A percentile compares a stretch with the other conserved stretches of the same genome.
Conservation (phyloP, 2,113 vertebrate genomes). For the Rattus norvegicus region GRCr8 NC_086031.1:8863501-8864000, state of each 20-base stretch:
- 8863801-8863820: not conserved
- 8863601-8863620: too few species aligned
- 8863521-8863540: too few species aligned
- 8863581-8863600: too few species aligned
- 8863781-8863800: not conserved
- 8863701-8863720: not conserved
- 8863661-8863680: too few species aligned
- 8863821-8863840: not conserved
- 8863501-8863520: too few species aligned
- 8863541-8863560: too few species aligned
- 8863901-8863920: not conserved
- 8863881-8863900: not conserved
- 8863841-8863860: not conserved
- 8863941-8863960: not conserved
- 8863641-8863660: too few species aligned
- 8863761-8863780: not conserved
- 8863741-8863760: not conserved
- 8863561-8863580: too few species aligned
- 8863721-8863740: not conserved
- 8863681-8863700: too few species aligned
- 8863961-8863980: not conserved
- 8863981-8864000: too few species aligned
- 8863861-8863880: not conserved
- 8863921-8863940: constrained; percentile 20
- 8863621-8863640: too few species aligned